Conservation (phyloP, 2,888 invertebrate genomes). For the Esperia sulphurella region DNA sequence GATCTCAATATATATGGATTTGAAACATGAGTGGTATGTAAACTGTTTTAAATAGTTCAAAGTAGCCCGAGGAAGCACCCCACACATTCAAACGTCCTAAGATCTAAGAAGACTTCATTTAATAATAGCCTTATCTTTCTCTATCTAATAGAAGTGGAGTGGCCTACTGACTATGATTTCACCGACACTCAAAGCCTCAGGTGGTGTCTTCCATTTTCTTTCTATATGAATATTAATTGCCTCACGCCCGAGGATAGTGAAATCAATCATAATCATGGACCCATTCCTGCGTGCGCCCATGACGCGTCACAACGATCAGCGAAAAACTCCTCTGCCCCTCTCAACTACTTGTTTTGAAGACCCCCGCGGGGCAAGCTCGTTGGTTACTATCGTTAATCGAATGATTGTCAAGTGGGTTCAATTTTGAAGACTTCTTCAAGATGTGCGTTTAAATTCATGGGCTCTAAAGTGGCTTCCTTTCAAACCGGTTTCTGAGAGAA, state of each 20-base stretch:
- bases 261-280: constrained; percentile 16
- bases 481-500: constrained; percentile 13
- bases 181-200: not conserved
- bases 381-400: no score
- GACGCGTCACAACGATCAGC: not conserved
- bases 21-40: no score
- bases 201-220: not conserved
- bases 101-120: no score
- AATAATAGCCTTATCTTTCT: no score
- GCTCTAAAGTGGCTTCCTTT: constrained; percentile 9
- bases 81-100: no score
- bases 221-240: constrained; percentile 1
- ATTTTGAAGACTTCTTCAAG: not conserved
- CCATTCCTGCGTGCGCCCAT: not conserved
- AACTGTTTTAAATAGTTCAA: no score
- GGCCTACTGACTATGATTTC: not conserved
- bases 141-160: no score
- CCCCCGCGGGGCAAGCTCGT: not conserved
- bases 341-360: constrained; percentile 8
- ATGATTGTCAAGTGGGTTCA: not conserved
- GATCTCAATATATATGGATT: no score
- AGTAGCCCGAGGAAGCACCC: no score
- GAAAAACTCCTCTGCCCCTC: not conserved
- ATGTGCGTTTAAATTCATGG: constrained; percentile 2
- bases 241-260: constrained; percentile 3